Percentiles rank a stretch among this genome's conserved stretches.
These are phyloP conservation scores for Koerneria pararmatus DNA, from an alignment of 2,888 invertebrate species.

Conservation along the genomic window DNA sequence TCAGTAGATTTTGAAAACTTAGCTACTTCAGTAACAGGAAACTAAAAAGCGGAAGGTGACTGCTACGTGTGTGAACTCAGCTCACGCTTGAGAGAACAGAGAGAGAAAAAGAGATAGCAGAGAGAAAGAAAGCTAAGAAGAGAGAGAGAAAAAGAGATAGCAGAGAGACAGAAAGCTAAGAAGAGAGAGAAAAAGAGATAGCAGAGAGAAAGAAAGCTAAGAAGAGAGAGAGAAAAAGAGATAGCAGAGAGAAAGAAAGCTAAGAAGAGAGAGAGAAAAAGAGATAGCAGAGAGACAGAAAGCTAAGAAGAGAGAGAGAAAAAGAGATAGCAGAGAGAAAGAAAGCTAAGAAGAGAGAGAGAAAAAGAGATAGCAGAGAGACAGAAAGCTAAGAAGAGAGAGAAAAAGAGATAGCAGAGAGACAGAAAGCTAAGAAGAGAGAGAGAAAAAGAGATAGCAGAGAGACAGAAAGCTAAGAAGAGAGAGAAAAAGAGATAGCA, in stretches of 20 bases:
- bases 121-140: too few species aligned
- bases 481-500: too few species aligned
- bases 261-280: neutral
- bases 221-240: conserved; percentile 1
- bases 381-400: conserved; percentile 11
- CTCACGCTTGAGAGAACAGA: too few species aligned
- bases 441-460: conserved; percentile 3
- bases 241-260: too few species aligned
- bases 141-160: too few species aligned
- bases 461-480: conserved; percentile 4
- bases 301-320: neutral
- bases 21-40: too few species aligned
- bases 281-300: too few species aligned
- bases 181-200: neutral
- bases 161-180: neutral
- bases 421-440: too few species aligned
- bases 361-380: neutral
- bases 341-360: neutral
- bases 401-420: conserved; percentile 5
- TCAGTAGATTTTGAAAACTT: too few species aligned
- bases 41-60: too few species aligned
- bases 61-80: too few species aligned
- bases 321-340: conserved; percentile 6
- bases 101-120: too few species aligned
- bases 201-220: neutral